These are phyloP conservation scores for Steinernema carpocapsae DNA, from an alignment of 2,888 invertebrate species.

Conservation along the genomic window DNA sequence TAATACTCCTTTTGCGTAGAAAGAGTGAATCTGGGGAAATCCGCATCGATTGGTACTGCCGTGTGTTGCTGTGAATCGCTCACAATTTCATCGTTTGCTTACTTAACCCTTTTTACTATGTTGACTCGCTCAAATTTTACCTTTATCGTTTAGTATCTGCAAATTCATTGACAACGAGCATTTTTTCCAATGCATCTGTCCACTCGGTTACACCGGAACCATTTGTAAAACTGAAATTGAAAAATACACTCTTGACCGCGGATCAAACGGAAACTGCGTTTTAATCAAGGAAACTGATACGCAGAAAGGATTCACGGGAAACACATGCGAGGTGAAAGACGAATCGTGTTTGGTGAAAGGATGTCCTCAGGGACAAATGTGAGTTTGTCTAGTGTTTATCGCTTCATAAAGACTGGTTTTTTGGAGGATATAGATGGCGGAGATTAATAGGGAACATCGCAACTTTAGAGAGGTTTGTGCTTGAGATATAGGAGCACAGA, in stretches of 20 bases:
- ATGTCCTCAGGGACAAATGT: conserved; percentile 42
- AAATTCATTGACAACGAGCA: conserved; percentile 48
- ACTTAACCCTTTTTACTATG: too few species aligned
- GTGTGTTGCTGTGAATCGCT: too few species aligned
- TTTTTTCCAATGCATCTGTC: conserved; percentile 56
- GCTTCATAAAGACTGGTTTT: conserved; percentile 42
- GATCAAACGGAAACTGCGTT: not conserved
- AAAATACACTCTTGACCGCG: conserved; percentile 40
- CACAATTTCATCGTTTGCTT: too few species aligned
- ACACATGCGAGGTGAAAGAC: conserved; percentile 33
- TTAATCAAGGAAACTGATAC: not conserved
- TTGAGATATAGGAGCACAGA: too few species aligned
- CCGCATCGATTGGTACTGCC: too few species aligned
- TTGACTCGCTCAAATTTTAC: too few species aligned
- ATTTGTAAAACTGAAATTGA: conserved; percentile 41
- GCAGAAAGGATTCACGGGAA: conserved; percentile 40
- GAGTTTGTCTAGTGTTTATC: conserved; percentile 33
- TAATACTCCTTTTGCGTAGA: too few species aligned
- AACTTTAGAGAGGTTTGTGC: too few species aligned
- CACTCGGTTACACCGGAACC: conserved; percentile 54
- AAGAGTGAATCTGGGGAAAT: too few species aligned
- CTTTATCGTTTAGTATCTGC: too few species aligned
- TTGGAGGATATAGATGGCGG: conserved; percentile 42
- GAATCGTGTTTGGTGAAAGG: conserved; percentile 42
- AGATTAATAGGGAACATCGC: too few species aligned